A percentile compares a stretch with the other conserved stretches of the same genome.
These are phyloP conservation scores for Spialia ferax DNA, from an alignment of 2,888 invertebrate genomes.

Conservation along the genomic window DNA sequence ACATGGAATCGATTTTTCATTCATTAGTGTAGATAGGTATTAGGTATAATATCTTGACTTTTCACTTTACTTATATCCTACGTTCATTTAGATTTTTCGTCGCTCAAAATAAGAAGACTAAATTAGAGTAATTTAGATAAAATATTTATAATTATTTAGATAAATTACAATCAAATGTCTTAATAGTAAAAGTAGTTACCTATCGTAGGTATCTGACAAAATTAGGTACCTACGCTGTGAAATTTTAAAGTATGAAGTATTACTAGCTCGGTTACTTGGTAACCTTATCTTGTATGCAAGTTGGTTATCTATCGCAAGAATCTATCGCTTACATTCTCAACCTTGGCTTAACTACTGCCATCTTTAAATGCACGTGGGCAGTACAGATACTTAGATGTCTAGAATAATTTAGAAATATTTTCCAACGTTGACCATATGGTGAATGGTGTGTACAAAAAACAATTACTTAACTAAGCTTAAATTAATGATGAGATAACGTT, in stretches of 20 bases:
- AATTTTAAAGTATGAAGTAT: conserved; percentile 2
- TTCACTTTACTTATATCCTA: no score
- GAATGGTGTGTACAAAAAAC: not conserved
- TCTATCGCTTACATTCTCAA: conserved; percentile 14
- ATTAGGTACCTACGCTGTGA: no score
- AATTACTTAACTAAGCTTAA: not conserved
- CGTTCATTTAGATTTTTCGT: no score
- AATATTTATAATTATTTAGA: no score
- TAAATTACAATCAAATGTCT: no score
- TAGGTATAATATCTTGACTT: no score
- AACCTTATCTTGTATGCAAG: conserved; percentile 17
- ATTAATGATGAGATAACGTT: not conserved
- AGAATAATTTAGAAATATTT: conserved; percentile 1
- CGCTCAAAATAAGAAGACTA: no score
- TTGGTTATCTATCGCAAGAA: conserved; percentile 10
- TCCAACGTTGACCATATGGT: not conserved
- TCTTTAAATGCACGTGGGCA: conserved; percentile 13
- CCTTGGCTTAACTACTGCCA: conserved; percentile 9
- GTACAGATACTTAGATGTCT: conserved; percentile 1
- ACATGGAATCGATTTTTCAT: no score
- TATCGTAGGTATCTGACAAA: no score
- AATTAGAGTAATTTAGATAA: no score
- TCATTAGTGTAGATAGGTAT: no score
- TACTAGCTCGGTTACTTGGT: conserved; percentile 5
- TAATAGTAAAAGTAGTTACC: no score